Base-by-base conservation (phyloP, 2,888 invertebrate species). In the Papilio gigon region DNA sequence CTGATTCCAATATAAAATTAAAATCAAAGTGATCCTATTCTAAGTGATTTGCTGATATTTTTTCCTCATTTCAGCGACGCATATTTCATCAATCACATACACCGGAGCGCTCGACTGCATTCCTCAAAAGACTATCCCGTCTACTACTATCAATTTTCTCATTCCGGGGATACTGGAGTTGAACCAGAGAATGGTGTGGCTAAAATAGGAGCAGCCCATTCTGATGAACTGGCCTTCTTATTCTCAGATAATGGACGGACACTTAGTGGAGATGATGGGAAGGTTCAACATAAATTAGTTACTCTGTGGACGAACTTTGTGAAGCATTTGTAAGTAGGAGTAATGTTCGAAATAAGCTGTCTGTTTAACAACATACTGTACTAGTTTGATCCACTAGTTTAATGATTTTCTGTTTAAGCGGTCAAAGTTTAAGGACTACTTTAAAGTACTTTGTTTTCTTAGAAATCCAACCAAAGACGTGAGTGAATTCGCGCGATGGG, bases 271-370 rank as follows among this genome's bases (percentile, higher is more conserved):
- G 83, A 85, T 0, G 86, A 89, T n/a, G 83, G 78, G 2, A 72
- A 70, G 1, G 83, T 86, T 14, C 87, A 88, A 65, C 73, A 75
- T 20, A 78, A 78, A 33, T 64, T 92, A 35, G 65, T 86, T 2
- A 78, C 76, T 37, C 77, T 90, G 40, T 92, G 91, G 91, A 82
- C 85, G 0, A 88, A 87, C 72, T 91, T 92, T 68, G 86, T 89
- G 0, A 89, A 90, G 69, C 77, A 86, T 74, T 78, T 90, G 92
- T 91, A 71, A 85, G 89, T 84, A 65, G 59, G 12, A 9, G 50
- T 22, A 12, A 14, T 58, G 20, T 25, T 17, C n/a, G 17, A 14
- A 11, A 25, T 47, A 5, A 14, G 12, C 12, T 47, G 22, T 22
- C 37, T 37, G 9, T n/a, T n/a, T n/a, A n/a, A n/a, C n/a, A n/a